These are phyloP conservation scores for Ridgeia piscesae DNA, from an alignment of 1,140 invertebrate species.

Conservation along the genomic window DNA sequence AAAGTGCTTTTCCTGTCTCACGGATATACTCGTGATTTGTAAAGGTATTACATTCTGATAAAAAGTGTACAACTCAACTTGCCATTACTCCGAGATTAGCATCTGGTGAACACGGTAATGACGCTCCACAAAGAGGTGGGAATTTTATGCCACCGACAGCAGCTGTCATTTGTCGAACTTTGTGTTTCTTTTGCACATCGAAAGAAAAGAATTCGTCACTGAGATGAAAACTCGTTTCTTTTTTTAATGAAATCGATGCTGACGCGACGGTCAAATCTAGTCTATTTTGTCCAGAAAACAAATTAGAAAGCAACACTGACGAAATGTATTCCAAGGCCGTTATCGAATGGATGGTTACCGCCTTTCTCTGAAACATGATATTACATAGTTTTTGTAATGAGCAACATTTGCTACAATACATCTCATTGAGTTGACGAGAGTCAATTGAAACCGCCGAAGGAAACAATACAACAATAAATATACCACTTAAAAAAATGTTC, in stretches of 20 bases:
- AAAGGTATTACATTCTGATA: not conserved
- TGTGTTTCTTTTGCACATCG: not conserved
- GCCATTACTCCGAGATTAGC: not conserved
- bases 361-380: not conserved
- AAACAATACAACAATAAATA: no score
- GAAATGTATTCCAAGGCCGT: not conserved
- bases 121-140: not conserved
- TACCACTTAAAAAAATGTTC: no score
- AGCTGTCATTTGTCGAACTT: not conserved
- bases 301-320: not conserved
- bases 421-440: no score
- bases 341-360: not conserved
- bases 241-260: not conserved
- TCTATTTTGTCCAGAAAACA: not conserved
- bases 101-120: not conserved
- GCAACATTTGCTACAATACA: not conserved
- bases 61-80: not conserved
- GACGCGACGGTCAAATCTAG: not conserved
- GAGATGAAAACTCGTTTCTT: not conserved
- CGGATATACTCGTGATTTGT: not conserved
- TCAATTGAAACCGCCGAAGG: no score
- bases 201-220: not conserved
- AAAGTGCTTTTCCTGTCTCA: not conserved
- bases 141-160: not conserved
- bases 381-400: not conserved